Base-by-base conservation (phyloP, 2,797 vertebrate genomes). In the Vireo griseus region DNA sequence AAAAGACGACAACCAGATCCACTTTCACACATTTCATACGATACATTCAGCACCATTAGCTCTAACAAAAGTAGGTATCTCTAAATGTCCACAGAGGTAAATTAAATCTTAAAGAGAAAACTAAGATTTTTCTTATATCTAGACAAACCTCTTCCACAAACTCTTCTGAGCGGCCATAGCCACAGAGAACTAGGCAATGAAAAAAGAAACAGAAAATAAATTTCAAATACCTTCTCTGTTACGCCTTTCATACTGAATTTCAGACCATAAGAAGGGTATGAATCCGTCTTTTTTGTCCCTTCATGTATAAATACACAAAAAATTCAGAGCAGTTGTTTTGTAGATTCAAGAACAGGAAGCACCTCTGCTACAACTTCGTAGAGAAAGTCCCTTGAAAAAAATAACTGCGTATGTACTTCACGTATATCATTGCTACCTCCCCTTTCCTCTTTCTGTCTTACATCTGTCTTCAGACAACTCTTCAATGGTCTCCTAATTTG, bases 281-380 rank as follows among this genome's bases (percentile, higher is more conserved):
- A 44, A 75, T 71, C 57, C 11, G 15, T 54, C 45, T 13, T 50
- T 69, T 63, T 63, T 0, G 21, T 26, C 9, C 12, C 31, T 71
- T 3, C 39, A 57, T 16, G 31, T 63, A 47, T 37, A 69, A 85
- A 78, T 62, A 74, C 5, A 39, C 5, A 33, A 20, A 54, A 81
- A 79, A 88, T 66, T 77, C 86, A 78, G 55, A 85, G 92, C 40
- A 66, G 63, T 82, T 92, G 90, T 73, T 92, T 82, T 66, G 80
- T 71, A 94, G 90, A 35, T 74, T 96, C 50, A 77, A 83, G 88
- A 94, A 88, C 92, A 96, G 95, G 95, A 97, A 97, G 88, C 47
- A 85, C 42, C 51, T 95, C 93, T 84, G 86, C 79, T 74, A 79
- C 0, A 90, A 74, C 61, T 75, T 87, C 21, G 22, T 42, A 85